Base-by-base conservation (phyloP, 2,888 invertebrate species). In the Cylindroiulus punctatus region DNA sequence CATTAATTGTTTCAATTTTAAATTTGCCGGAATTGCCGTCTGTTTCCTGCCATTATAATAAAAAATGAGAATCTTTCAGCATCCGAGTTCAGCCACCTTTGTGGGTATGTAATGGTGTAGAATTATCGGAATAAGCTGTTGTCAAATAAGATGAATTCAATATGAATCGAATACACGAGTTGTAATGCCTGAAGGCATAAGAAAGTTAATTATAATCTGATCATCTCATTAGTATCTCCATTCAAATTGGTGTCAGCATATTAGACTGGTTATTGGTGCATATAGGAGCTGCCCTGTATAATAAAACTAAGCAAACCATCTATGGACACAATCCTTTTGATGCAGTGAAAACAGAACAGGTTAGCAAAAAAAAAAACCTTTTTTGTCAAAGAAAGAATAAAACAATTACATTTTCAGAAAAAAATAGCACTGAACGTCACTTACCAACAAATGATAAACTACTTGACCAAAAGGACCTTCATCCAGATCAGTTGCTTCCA, bases 401-500 rank as follows among this genome's bases (percentile, higher is more conserved):
- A 36, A 36, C 3, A 36, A 36, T 36, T 36, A 36, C 36, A 36
- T 36, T 36, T 36, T 4, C 3, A 36, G 7, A 36, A 36, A 36
- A 36, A 36, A 36, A 36, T 36, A 7, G 7, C 36, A 7, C 36
- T 44, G 8, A 12, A 44, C 44, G 22, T 26, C 10, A 83, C 52
- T 88, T 88, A 89, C 96, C 92, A 96, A 92, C n/a, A 97, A 92
- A 89, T 95, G 94, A 90, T 97, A 97, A 30, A 97, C 93, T 36
- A 97, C 95, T 93, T 97, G 97, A 81, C 97, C 97, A 89, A 97
- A 97, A 65, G 96, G 95, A 84, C 97, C 97, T 92, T 97, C 96
- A 90, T 97, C 97, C 85, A 94, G 93, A 91, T 97, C 97, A 5
- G 94, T 95, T 17, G 97, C 97, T 92, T 97, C 96, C 40, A 97